phyloP scores from a whole-genome alignment of 2,888 invertebrate species.

The Coelopa pilipes region DNA sequence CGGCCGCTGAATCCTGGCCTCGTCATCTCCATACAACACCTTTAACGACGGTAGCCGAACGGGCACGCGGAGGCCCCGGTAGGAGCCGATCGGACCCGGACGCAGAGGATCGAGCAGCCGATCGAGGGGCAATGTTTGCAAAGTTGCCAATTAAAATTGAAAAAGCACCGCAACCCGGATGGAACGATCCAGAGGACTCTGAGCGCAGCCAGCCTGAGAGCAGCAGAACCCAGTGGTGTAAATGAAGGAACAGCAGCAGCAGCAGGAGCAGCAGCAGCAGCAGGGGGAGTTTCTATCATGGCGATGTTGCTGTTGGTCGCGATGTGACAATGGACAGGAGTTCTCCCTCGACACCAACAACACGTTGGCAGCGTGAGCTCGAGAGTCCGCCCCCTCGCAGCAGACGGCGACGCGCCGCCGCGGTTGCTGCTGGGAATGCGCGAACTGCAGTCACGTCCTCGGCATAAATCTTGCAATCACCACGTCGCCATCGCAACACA shows the following conservation, averaged over 20 bases:
- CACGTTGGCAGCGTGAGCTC: not conserved
- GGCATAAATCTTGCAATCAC: constrained; percentile 6
- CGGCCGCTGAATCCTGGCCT: no score
- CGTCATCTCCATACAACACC: constrained; percentile 7
- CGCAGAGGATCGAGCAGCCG: not conserved
- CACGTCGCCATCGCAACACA: constrained; percentile 6
- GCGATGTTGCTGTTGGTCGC: constrained; percentile 17
- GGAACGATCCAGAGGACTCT: not conserved
- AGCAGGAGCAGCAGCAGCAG: constrained; percentile 22
- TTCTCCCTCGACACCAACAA: not conserved
- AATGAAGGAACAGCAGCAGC: constrained; percentile 20
- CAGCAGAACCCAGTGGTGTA: constrained; percentile 16
- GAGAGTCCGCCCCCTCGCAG: not conserved
- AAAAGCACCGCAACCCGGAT: constrained; percentile 51
- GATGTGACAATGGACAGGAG: constrained; percentile 14
- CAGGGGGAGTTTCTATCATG: not conserved
- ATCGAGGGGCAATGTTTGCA: constrained; percentile 46
- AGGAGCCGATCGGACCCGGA: not conserved
- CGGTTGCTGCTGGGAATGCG: not conserved
- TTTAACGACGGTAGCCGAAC: not conserved
- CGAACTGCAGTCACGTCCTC: constrained; percentile 10
- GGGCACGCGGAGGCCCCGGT: constrained; percentile 8
- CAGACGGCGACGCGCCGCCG: not conserved
- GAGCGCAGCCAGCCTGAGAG: constrained; percentile 3
- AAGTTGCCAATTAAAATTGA: constrained; percentile 59